Evolutionary conservation across 2,888 invertebrate genomes (phyloP), one percentile per base, ranked within the genome.

Genomic region (Taenaris catops): DNA sequence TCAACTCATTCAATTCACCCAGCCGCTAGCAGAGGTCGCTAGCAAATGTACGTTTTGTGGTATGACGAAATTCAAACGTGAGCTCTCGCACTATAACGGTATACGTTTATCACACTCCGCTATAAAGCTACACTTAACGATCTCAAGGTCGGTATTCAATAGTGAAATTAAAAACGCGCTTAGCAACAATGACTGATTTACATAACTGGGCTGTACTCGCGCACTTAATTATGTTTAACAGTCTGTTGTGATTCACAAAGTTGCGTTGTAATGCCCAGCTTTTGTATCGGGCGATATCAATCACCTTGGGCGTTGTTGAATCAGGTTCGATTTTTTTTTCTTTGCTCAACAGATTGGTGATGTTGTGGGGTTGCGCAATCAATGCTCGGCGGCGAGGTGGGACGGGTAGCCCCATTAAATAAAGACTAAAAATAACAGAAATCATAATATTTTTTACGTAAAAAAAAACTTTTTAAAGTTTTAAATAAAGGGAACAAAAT

Each of bases 161-260:
- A 49, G 49, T 47, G 53, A 53, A 53, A 53, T 51, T 47, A 43
- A n/a, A n/a, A 45, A 46, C 43, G 57, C 55, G 68, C 75, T 60
- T 75, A 60, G 78, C 70, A 76, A 79, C 79, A 78, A 65, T 64
- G 61, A 48, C 44, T 56, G 50, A 67, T 74, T 75, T 72, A 61
- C 73, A 74, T 74, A 70, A 70, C 62, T 61, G 60, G 60, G 58
- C 58, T 53, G 51, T 46, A 50, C 53, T 54, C 58, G 57, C 53
- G 58, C 53, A 59, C 58, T 63, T 72, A 70, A 73, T 74, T 71
- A 67, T 66, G 58, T 66, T 60, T 69, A 58, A 59, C 44, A 44
- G 59, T 52, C 56, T 50, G 55, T 55, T 53, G 53, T 44, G 48
- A 44, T 38, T 36, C 49, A 38, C 51, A 41, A 46, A 25, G 25